phyloP scores from a whole-genome alignment of 2,888 invertebrate species.

The Xestia rhomboidea region DNA sequence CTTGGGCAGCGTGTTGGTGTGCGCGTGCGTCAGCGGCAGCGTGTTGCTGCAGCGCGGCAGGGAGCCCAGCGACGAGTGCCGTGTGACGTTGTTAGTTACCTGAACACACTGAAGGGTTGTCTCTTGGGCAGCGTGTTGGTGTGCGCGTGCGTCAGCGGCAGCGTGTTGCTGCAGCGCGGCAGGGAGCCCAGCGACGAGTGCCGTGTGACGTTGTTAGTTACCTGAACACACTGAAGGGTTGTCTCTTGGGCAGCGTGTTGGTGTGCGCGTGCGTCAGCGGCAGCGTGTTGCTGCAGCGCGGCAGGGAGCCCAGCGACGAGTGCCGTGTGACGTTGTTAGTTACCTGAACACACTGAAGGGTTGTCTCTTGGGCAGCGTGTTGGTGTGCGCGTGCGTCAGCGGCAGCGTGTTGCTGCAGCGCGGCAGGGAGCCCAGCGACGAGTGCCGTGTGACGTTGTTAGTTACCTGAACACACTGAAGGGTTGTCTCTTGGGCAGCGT shows the following conservation, averaged over 20 bases:
- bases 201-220: constrained; percentile 9
- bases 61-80: constrained; percentile 62
- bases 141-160: too few relatives aligned
- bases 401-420: constrained; percentile 6
- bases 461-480: constrained; percentile 45
- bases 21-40: too few relatives aligned
- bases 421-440: constrained; percentile 62
- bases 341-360: constrained; percentile 46
- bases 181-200: constrained; percentile 62
- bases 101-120: constrained; percentile 46
- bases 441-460: neutral
- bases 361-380: constrained; percentile 71
- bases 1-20: constrained; percentile 71
- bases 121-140: constrained; percentile 71
- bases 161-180: constrained; percentile 9
- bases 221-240: constrained; percentile 47
- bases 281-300: constrained; percentile 7
- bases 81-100: constrained; percentile 20
- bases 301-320: constrained; percentile 62
- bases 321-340: neutral
- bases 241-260: constrained; percentile 71
- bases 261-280: neutral
- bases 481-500: constrained; percentile 71
- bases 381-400: neutral
- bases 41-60: constrained; percentile 11